These are phyloP conservation scores for Talpa occidentalis DNA, from an alignment of 2,113 vertebrate species.

Conservation along the genomic window DNA sequence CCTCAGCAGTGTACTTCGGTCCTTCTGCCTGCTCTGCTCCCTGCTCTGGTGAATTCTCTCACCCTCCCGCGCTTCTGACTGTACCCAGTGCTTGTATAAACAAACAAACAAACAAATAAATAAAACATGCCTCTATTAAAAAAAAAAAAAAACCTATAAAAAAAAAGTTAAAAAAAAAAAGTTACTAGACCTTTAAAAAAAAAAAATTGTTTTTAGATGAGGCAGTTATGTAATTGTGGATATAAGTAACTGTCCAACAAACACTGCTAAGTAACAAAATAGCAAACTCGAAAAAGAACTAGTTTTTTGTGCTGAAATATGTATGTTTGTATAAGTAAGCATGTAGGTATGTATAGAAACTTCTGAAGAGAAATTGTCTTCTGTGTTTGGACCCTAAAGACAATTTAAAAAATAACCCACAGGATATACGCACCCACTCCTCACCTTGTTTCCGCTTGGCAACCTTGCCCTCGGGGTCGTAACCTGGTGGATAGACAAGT, in stretches of 20 bases:
- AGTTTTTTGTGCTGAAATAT: not conserved
- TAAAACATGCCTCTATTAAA: too few relatives aligned
- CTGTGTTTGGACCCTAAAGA: not conserved
- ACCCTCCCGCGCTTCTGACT: too few relatives aligned
- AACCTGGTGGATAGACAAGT: slow-evolving; percentile 93
- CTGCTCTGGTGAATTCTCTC: too few relatives aligned
- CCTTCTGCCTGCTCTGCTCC: too few relatives aligned
- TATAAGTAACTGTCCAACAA: not conserved
- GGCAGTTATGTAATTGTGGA: not conserved
- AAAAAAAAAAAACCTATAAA: too few relatives aligned
- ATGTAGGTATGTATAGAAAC: not conserved
- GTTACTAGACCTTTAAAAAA: too few relatives aligned
- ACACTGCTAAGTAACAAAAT: not conserved
- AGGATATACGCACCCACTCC: not conserved
- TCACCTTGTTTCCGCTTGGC: slow-evolving; percentile 89
- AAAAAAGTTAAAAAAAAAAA: too few relatives aligned
- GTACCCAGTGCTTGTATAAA: too few relatives aligned
- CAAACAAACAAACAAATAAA: too few relatives aligned
- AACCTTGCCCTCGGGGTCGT: slow-evolving; percentile 89
- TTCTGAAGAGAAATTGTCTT: not conserved
- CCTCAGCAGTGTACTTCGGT: too few relatives aligned
- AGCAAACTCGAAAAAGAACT: not conserved
- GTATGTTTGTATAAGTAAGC: not conserved
- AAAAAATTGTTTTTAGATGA: not conserved
- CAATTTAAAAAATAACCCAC: not conserved